A percentile compares a stretch with the other conserved stretches of the same genome.
phyloP scores from a whole-genome alignment of 92 coral and sea anemone species.

The Palythoa heliodiscus region DNA sequence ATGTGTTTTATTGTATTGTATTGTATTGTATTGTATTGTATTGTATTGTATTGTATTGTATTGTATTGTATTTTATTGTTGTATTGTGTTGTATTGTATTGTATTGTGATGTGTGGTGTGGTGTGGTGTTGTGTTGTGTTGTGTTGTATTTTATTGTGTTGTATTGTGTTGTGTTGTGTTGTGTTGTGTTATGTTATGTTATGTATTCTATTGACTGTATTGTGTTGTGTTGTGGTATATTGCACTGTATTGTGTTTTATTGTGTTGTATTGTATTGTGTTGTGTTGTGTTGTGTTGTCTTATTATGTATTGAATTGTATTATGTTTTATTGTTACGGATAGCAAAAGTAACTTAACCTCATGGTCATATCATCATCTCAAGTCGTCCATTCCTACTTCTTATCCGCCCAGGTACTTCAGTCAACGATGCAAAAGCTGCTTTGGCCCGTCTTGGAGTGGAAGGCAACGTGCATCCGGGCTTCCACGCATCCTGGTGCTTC shows the following conservation, averaged over 20 bases:
- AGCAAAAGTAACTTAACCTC: neutral
- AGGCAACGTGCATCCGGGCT: conserved; percentile 97
- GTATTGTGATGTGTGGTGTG: neutral
- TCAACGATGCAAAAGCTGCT: conserved; percentile 87
- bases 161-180: neutral
- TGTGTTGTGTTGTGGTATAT: neutral
- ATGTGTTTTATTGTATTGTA: neutral
- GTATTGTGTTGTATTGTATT: too few species aligned
- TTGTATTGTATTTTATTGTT: too few species aligned
- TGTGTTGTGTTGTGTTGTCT: neutral
- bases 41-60: too few species aligned
- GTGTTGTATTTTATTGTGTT: neutral
- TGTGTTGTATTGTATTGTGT: too few species aligned
- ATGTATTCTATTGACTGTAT: too few species aligned
- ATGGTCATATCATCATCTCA: neutral
- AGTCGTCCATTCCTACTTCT: neutral
- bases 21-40: too few species aligned
- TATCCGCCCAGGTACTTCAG: conserved; percentile 74
- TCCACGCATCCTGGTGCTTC: conserved; percentile 98
- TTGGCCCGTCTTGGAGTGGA: conserved; percentile 80
- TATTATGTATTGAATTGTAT: neutral
- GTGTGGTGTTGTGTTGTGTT: neutral
- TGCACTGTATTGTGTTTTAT: too few species aligned
- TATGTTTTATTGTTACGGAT: too few species aligned
- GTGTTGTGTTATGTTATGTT: neutral